These are phyloP conservation scores for Lasioglossum figueresi DNA, from an alignment of 2,888 invertebrate species.

Conservation along the genomic window DNA sequence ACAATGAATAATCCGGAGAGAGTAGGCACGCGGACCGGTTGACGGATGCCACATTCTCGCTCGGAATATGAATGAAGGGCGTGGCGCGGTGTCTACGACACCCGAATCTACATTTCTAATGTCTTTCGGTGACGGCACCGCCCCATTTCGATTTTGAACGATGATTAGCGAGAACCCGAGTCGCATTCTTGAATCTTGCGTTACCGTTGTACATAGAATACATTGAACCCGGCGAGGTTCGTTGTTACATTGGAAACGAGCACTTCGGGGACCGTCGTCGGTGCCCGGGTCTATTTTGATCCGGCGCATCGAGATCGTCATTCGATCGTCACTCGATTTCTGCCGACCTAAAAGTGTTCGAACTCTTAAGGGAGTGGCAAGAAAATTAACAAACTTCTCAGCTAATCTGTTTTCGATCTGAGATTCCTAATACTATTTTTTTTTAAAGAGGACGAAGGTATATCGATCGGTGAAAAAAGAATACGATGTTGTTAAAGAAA, in stretches of 20 bases:
- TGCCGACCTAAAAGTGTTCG: not conserved
- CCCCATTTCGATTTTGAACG: slow-evolving; percentile 32
- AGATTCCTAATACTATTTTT: no score
- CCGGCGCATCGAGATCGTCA: not conserved
- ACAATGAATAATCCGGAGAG: slow-evolving; percentile 7
- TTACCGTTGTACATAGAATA: not conserved
- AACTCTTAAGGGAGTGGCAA: not conserved
- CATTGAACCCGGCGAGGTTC: not conserved
- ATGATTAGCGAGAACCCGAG: slow-evolving; percentile 9
- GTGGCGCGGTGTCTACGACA: slow-evolving; percentile 54
- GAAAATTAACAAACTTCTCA: no score
- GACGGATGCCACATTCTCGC: slow-evolving; percentile 41
- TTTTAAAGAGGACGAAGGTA: no score
- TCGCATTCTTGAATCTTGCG: not conserved
- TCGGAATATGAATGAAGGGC: slow-evolving; percentile 62
- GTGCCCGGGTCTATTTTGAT: not conserved
- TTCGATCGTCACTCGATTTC: not conserved
- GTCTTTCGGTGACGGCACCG: not conserved
- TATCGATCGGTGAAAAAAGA: no score
- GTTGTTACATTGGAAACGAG: not conserved
- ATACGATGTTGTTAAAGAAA: no score
- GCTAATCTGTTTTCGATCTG: no score
- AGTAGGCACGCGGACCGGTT: slow-evolving; percentile 62
- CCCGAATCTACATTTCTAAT: slow-evolving; percentile 69
- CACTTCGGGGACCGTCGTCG: not conserved